Percentiles rank a stretch among this genome's conserved stretches.
phyloP scores from a whole-genome alignment of 2,888 invertebrate genomes.

The Liodrosophila aerea region DNA sequence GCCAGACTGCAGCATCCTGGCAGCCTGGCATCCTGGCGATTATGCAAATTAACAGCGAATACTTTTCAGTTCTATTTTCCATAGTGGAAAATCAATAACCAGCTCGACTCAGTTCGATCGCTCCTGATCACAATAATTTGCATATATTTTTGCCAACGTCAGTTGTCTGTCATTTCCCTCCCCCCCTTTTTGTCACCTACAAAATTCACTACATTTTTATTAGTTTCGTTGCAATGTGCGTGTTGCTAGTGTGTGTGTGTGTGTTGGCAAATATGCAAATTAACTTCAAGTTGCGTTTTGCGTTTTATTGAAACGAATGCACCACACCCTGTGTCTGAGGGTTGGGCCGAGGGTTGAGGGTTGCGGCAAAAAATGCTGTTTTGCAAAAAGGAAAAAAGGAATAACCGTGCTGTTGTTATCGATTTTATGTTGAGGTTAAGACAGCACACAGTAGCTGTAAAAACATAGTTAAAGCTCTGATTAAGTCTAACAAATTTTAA shows the following conservation, averaged over 20 bases:
- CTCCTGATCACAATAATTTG: slow-evolving; percentile 54
- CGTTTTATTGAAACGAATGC: slow-evolving; percentile 61
- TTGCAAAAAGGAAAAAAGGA: slow-evolving; percentile 40
- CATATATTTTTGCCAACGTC: slow-evolving; percentile 57
- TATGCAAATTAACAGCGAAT: slow-evolving; percentile 67
- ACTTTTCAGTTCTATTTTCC: slow-evolving; percentile 6
- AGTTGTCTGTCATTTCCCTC: slow-evolving; percentile 26
- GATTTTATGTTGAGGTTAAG: slow-evolving; percentile 48
- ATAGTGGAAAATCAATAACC: background rate
- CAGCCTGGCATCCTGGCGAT: slow-evolving; percentile 56
- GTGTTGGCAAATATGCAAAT: slow-evolving; percentile 69
- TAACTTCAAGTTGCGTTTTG: slow-evolving; percentile 65
- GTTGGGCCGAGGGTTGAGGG: slow-evolving; percentile 43
- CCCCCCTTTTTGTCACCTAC: slow-evolving; percentile 57
- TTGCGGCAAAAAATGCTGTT: slow-evolving; percentile 51
- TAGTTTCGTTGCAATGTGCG: slow-evolving; percentile 57
- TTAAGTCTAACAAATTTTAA: too few species aligned
- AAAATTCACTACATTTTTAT: slow-evolving; percentile 65
- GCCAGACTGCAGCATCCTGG: slow-evolving; percentile 48
- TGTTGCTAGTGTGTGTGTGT: slow-evolving; percentile 24
- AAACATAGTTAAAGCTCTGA: too few species aligned
- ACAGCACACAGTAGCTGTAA: slow-evolving; percentile 8
- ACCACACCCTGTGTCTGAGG: too few species aligned
- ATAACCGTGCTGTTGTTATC: slow-evolving; percentile 43
- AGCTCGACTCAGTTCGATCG: too few species aligned